A percentile compares a stretch with the other conserved stretches of the same genome.
Evolutionary conservation across 2,797 vertebrate genomes (phyloP).

Genomic region (Percopsis omiscomaycus): DNA sequence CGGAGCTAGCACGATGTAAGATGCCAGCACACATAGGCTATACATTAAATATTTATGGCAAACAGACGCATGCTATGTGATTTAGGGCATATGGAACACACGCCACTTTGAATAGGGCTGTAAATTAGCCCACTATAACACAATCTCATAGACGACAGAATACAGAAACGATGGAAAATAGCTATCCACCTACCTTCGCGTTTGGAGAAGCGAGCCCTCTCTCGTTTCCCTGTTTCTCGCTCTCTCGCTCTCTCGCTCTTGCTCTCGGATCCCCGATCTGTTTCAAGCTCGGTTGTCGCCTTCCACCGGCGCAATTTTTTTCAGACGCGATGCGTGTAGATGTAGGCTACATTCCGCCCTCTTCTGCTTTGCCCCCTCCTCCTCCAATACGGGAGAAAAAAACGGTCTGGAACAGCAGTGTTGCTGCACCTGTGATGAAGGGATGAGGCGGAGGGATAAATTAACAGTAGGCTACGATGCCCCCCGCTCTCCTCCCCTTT

Average conservation of each 20-base stretch:
- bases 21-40: constrained; percentile 27
- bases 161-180: constrained; percentile 18
- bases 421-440: constrained; percentile 62
- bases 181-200: constrained; percentile 54
- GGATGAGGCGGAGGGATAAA: constrained; percentile 59
- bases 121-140: constrained; percentile 37
- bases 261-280: not conserved
- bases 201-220: constrained; percentile 42
- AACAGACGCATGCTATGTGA: constrained; percentile 56
- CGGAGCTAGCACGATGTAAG: constrained; percentile 36
- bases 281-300: constrained; percentile 31
- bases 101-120: constrained; percentile 53
- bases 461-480: constrained; percentile 40
- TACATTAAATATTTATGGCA: constrained; percentile 54
- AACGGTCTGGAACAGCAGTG: constrained; percentile 23
- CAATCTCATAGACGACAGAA: not conserved
- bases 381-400: constrained; percentile 32
- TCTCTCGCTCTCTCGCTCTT: constrained; percentile 30
- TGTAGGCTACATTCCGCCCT: constrained; percentile 66
- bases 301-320: constrained; percentile 41
- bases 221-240: constrained; percentile 33
- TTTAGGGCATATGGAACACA: constrained; percentile 49
- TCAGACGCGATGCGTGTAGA: constrained; percentile 71
- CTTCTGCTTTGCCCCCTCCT: constrained; percentile 28
- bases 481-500: constrained; percentile 51